These are phyloP conservation scores for Seriola aureovittata DNA, from an alignment of 2,113 vertebrate species.

Conservation along the genomic window DNA sequence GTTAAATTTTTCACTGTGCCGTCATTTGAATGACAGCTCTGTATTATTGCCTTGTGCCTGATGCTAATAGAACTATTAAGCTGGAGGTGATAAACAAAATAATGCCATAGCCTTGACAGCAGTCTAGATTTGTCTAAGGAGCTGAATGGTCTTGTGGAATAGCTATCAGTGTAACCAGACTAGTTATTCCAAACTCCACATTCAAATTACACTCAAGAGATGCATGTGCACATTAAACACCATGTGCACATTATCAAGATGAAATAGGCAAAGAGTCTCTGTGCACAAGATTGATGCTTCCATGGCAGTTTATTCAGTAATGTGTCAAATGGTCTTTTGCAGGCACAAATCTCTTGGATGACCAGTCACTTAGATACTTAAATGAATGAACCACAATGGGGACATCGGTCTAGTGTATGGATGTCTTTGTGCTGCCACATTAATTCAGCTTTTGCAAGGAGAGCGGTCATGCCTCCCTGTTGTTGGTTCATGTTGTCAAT, in stretches of 20 bases:
- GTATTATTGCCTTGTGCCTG: neutral
- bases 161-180: neutral
- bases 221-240: conserved; percentile 9
- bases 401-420: neutral
- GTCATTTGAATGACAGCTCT: neutral
- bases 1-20: neutral
- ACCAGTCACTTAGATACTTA: neutral
- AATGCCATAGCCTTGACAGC: neutral
- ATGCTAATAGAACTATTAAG: conserved; percentile 19
- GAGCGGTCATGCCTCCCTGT: neutral
- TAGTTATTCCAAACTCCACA: neutral
- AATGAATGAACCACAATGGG: neutral
- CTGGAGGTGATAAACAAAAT: conserved; percentile 11
- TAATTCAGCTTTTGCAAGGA: neutral
- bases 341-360: neutral
- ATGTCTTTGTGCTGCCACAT: neutral
- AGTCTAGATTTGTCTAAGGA: neutral
- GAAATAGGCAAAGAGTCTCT: neutral
- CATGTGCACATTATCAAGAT: neutral
- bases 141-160: neutral
- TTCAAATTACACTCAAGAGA: neutral
- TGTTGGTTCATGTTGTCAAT: neutral
- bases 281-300: neutral
- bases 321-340: conserved; percentile 5
- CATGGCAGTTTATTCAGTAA: neutral